phyloP scores from a whole-genome alignment of 2,797 vertebrate species.

The Micromesistius poutassou region DNA sequence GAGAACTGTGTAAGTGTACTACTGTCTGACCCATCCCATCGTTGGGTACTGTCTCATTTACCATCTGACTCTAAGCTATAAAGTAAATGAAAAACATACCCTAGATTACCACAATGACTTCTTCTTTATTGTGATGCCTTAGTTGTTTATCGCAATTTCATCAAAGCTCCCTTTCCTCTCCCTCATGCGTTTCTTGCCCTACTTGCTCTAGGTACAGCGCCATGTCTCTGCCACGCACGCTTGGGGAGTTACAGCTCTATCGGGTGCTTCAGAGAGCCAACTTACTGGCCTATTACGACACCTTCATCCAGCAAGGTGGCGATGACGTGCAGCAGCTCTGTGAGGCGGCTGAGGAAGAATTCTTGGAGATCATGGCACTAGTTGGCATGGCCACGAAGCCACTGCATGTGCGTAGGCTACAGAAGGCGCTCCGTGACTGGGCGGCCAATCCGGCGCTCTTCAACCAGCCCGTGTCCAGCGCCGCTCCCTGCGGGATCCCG shows the following conservation, averaged over 20 bases:
- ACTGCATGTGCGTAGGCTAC: conserved; percentile 92
- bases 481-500: conserved; percentile 84
- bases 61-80: background rate
- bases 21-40: background rate
- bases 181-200: conserved; percentile 39
- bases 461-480: conserved; percentile 82
- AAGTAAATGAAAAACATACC: background rate
- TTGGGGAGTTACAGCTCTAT: conserved; percentile 96
- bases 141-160: background rate
- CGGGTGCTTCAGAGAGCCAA: conserved; percentile 94
- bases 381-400: conserved; percentile 99
- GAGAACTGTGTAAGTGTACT: background rate
- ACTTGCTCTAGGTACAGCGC: conserved; percentile 34
- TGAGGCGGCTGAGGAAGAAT: conserved; percentile 96
- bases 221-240: conserved; percentile 93
- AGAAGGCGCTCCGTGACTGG: conserved; percentile 96
- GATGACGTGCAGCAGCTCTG: conserved; percentile 97
- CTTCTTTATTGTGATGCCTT: background rate
- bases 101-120: background rate
- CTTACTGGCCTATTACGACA: conserved; percentile 95
- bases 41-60: background rate
- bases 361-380: conserved; percentile 98
- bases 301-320: conserved; percentile 98
- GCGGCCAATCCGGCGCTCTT: conserved; percentile 91
- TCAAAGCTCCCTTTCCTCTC: background rate